Evolutionary conservation across 2,888 invertebrate species (phyloP).

Genomic region (Acanthococcus lagerstroemiae): DNA sequence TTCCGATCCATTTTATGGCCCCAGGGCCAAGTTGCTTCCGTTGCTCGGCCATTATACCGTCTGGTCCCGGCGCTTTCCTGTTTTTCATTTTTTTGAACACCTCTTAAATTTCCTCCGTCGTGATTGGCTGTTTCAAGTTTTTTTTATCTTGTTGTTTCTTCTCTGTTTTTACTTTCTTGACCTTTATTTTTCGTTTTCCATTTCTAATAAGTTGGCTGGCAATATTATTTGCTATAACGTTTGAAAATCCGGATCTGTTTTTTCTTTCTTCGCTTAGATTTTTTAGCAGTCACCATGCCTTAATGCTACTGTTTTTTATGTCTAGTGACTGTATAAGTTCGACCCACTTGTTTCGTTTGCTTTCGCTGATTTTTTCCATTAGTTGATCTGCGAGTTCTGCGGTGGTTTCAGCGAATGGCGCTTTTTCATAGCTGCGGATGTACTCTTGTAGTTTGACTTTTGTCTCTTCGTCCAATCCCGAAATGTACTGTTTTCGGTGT

Average conservation of each 20-base stretch:
- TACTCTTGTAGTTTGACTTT: not conserved
- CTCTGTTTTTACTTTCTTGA: too few relatives aligned
- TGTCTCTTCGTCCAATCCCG: not conserved
- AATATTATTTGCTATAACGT: not conserved
- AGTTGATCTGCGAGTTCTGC: not conserved
- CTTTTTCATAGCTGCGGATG: not conserved
- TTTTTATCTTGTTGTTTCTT: constrained; percentile 1
- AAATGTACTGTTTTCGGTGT: not conserved
- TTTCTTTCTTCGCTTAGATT: not conserved
- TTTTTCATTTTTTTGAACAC: not conserved
- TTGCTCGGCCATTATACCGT: constrained; percentile 1
- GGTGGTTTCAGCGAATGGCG: not conserved
- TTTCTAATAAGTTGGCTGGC: not conserved
- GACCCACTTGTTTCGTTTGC: not conserved
- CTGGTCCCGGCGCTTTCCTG: too few relatives aligned
- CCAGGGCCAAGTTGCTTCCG: not conserved
- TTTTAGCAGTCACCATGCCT: not conserved
- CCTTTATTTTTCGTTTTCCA: too few relatives aligned
- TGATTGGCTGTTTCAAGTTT: not conserved
- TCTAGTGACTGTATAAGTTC: not conserved
- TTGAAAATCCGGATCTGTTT: not conserved
- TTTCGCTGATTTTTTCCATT: not conserved
- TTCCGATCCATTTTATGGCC: too few relatives aligned
- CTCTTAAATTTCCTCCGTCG: not conserved
- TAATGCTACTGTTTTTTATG: not conserved